A percentile compares a stretch with the other conserved stretches of the same genome.
phyloP scores from a whole-genome alignment of 2,888 invertebrate species.

The Dorcus parallelipipedus region DNA sequence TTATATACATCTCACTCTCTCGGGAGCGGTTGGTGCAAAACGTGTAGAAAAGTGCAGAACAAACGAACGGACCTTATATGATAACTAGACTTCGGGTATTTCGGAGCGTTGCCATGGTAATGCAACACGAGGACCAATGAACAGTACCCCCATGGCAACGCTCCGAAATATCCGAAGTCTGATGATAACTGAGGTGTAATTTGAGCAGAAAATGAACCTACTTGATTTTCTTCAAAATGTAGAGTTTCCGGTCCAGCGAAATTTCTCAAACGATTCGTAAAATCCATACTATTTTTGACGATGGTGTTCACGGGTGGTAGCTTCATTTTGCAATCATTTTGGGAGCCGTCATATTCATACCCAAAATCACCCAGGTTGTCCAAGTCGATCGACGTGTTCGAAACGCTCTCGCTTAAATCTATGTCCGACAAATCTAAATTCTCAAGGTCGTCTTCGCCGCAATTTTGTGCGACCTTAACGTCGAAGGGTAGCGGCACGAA shows the following conservation, averaged over 20 bases:
- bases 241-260: constrained; percentile 31
- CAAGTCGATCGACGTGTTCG: constrained; percentile 35
- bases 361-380: constrained; percentile 26
- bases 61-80: too few relatives aligned
- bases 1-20: too few relatives aligned
- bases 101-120: too few relatives aligned
- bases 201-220: neutral
- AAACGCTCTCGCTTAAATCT: constrained; percentile 37
- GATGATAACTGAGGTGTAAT: too few relatives aligned
- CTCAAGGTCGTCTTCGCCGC: constrained; percentile 15
- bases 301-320: constrained; percentile 39
- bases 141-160: too few relatives aligned
- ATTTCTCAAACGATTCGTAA: constrained; percentile 39
- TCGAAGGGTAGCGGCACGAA: constrained; percentile 32
- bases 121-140: too few relatives aligned
- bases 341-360: constrained; percentile 30
- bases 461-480: neutral
- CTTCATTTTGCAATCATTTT: constrained; percentile 12
- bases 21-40: too few relatives aligned
- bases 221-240: constrained; percentile 14
- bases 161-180: too few relatives aligned
- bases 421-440: constrained; percentile 35
- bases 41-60: too few relatives aligned
- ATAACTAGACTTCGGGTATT: too few relatives aligned
- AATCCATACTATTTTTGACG: constrained; percentile 31